A percentile compares a stretch with the other conserved stretches of the same genome.
Conservation (phyloP, 1,140 invertebrate genomes). For the Protaetia brevitarsis region DNA sequence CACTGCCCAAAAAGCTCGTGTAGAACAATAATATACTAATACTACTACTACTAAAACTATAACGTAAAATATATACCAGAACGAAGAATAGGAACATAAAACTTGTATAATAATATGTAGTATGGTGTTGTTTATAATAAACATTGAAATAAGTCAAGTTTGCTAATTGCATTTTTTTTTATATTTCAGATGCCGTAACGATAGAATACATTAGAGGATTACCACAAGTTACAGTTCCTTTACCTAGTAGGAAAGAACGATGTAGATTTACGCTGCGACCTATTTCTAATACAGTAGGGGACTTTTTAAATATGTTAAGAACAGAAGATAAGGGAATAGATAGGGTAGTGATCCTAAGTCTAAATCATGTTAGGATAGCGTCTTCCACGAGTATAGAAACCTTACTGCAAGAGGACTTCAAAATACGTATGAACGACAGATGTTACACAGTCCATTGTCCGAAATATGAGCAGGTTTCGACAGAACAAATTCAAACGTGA, state of each 20-base stretch:
- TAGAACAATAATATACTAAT: too few relatives aligned
- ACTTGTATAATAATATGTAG: too few relatives aligned
- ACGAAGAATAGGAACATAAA: too few relatives aligned
- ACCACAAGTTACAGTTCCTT: slow-evolving; percentile 85
- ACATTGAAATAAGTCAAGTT: too few relatives aligned
- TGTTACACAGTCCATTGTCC: slow-evolving; percentile 75
- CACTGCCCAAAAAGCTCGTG: too few relatives aligned
- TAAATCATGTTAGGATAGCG: slow-evolving; percentile 76
- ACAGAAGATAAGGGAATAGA: slow-evolving; percentile 90
- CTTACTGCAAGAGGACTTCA: slow-evolving; percentile 77
- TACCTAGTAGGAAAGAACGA: slow-evolving; percentile 84
- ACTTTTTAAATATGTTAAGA: slow-evolving; percentile 81
- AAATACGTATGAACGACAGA: slow-evolving; percentile 83
- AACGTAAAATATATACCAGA: too few relatives aligned
- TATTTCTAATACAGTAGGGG: slow-evolving; percentile 87
- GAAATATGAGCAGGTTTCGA: slow-evolving; percentile 55
- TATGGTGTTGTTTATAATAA: too few relatives aligned
- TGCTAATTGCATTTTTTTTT: slow-evolving; percentile 27
- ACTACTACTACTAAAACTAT: too few relatives aligned
- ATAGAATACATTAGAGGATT: slow-evolving; percentile 79
- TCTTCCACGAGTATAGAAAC: slow-evolving; percentile 85
- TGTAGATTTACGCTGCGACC: slow-evolving; percentile 92
- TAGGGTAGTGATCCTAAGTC: slow-evolving; percentile 71
- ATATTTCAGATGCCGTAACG: slow-evolving; percentile 61
- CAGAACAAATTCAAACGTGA: slow-evolving; percentile 56